phyloP scores from a whole-genome alignment of 2,113 vertebrate species.

The Cynopterus brachyotis region DNA sequence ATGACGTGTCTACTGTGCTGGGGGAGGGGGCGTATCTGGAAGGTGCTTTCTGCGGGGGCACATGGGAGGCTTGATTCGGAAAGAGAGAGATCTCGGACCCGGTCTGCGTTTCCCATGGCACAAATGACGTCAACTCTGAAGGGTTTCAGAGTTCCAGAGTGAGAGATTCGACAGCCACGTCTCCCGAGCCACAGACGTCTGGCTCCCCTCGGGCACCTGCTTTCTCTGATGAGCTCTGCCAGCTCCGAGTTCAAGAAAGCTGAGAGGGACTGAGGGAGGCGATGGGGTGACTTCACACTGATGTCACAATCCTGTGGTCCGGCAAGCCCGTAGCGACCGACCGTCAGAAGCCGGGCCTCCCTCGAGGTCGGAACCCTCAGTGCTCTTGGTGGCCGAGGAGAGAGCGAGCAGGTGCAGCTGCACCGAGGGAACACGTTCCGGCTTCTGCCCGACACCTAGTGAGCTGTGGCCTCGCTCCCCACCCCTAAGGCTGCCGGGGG shows the following conservation, averaged over 20 bases:
- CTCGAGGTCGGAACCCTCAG: rapidly evolving
- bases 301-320: slow-evolving; percentile 36
- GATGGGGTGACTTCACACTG: not conserved
- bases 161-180: not conserved
- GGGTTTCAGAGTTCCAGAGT: not conserved
- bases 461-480: not conserved
- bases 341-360: not conserved
- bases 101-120: not conserved
- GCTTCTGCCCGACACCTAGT: not conserved
- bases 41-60: not conserved
- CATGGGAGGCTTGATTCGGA: not conserved
- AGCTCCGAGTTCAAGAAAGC: slow-evolving; percentile 7
- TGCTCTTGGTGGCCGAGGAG: rapidly evolving
- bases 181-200: not conserved
- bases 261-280: not conserved
- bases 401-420: not conserved
- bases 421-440: not conserved
- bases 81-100: not conserved
- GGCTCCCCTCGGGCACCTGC: not conserved
- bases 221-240: not conserved
- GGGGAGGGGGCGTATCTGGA: not conserved
- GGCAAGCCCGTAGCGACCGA: slow-evolving; percentile 30
- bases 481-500: not conserved
- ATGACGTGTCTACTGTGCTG: not conserved
- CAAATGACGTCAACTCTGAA: not conserved